Conservation (phyloP, 2,113 vertebrate genomes). For the Pao palembangensis region DNA sequence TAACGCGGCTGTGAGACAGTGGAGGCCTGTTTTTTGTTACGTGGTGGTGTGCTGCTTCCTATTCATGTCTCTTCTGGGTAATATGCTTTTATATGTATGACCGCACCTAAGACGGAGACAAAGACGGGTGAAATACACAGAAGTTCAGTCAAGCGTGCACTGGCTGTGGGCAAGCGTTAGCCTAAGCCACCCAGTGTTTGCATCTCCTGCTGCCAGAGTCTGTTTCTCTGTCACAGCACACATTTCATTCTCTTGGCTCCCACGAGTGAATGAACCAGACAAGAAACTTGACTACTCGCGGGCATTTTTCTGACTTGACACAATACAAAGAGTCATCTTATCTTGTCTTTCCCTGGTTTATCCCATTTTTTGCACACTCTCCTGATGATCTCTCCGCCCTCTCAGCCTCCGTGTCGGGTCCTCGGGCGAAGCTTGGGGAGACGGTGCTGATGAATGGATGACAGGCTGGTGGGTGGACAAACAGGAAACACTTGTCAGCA, state of each 20-base stretch:
- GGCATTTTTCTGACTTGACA: constrained; percentile 34
- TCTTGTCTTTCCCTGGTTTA: constrained; percentile 10
- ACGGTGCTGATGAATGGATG: constrained; percentile 20
- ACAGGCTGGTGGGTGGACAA: constrained; percentile 25
- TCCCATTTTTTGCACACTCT: not conserved
- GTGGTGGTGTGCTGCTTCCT: constrained; percentile 24
- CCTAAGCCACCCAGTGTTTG: constrained; percentile 49
- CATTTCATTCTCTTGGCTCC: constrained; percentile 36
- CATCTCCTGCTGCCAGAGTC: constrained; percentile 39
- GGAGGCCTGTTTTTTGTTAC: constrained; percentile 5
- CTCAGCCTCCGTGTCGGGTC: constrained; percentile 23
- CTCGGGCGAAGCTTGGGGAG: constrained; percentile 35
- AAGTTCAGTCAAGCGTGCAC: constrained; percentile 35
- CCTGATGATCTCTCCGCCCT: constrained; percentile 21
- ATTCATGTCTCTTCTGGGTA: constrained; percentile 13
- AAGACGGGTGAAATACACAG: constrained; percentile 9
- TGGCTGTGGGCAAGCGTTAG: constrained; percentile 50
- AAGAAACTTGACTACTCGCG: constrained; percentile 36
- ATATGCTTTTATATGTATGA: not conserved
- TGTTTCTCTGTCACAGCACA: constrained; percentile 42
- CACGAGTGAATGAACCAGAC: constrained; percentile 40
- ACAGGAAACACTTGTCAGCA: constrained; percentile 51
- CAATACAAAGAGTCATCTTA: constrained; percentile 9
- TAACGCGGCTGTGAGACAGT: constrained; percentile 29
- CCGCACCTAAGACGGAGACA: not conserved